Conservation (phyloP, 2,113 vertebrate genomes). For the Puffinus mauretanicus region DNA sequence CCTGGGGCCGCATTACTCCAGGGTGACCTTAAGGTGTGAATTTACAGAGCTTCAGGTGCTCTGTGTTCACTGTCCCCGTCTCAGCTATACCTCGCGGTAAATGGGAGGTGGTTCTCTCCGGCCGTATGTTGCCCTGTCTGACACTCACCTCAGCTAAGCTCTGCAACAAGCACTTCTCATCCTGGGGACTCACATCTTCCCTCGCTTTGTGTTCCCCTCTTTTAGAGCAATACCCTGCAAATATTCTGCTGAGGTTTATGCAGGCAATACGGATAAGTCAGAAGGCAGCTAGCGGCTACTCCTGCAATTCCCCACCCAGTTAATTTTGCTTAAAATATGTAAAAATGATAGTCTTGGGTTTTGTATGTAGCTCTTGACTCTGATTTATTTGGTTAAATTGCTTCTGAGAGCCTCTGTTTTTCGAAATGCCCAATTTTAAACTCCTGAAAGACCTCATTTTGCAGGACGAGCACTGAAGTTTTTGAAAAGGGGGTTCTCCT, state of each 20-base stretch:
- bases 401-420: background rate
- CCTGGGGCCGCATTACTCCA: background rate
- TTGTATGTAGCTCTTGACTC: background rate
- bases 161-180: fast-evolving
- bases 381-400: background rate
- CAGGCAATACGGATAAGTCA: background rate
- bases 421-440: background rate
- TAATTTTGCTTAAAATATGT: background rate
- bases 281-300: background rate
- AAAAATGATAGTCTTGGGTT: background rate
- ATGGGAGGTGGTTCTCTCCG: background rate
- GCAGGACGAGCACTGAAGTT: background rate
- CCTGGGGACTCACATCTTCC: background rate
- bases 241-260: background rate
- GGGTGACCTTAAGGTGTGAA: background rate
- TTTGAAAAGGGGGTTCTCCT: background rate
- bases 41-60: background rate
- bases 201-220: fast-evolving
- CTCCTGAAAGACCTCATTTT: background rate
- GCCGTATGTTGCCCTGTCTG: fast-evolving
- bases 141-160: background rate
- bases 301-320: background rate
- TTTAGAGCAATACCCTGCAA: background rate
- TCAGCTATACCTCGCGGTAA: fast-evolving
- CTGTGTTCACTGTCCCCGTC: background rate